Evolutionary conservation across 1,140 invertebrate genomes (phyloP), one percentile per base, ranked within the genome.

Genomic region (Drosophila nannoptera): DNA sequence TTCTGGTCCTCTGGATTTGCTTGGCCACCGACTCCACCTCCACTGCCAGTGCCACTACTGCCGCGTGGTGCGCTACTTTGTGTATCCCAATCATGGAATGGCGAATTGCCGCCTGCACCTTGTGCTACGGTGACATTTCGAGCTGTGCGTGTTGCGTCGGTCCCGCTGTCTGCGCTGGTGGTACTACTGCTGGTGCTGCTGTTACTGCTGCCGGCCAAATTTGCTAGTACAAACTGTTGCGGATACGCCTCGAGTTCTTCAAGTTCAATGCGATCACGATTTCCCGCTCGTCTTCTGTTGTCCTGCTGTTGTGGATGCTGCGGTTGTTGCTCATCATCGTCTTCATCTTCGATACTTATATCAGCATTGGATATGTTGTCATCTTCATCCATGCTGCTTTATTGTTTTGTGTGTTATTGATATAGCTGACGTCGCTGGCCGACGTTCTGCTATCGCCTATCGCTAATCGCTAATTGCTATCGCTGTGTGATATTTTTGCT

Each of bases 361-460:
- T 87, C 81, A 63, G 73, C 76, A 81, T 84, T 87, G 46, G 84
- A 87, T 56, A 86, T 59, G 69, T 86, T 88, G 67, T 87, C 81
- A 78, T 88, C 84, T 66, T 87, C 84, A 69, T 87, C 86, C 86
- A 87, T 87, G 68, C 59, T 87, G 65, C 43, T 55, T 35, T 31
- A 38, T 48, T 52, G 29, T 56, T 54, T 38, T 54, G n/a, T 55
- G 12, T 55, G 52, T 60, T 70, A 60, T 65, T 74, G 64, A 46
- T 70, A 70, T 84, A 75, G 80, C 63, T 84, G 80, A 78, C 76
- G 80, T 84, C 76, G 80, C 60, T 40, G 62, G 22, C 56, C 11
- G 49, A n/a, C 48, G 31, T 38, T 38, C 16, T 29, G 48, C 16
- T 62, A 50, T 61, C 45, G 43, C 36, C 22, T 40, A 38, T 50